Conservation (phyloP, 2,797 vertebrate genomes). For the Melanotaenia parkinsoni region DNA sequence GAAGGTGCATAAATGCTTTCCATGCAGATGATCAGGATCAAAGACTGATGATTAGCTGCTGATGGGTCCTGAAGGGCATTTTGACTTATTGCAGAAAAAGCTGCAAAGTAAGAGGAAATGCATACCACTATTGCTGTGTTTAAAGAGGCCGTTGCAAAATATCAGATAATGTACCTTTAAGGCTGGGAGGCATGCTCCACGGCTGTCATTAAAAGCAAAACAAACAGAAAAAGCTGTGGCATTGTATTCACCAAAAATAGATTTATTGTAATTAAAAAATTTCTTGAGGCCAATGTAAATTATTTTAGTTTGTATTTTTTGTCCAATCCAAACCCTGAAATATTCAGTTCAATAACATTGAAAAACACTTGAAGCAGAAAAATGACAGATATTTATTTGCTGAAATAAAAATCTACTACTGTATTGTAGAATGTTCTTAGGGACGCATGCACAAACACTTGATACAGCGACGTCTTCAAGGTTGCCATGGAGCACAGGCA, state of each 20-base stretch:
- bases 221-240: background rate
- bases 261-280: background rate
- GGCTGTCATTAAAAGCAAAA: background rate
- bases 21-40: constrained; percentile 49
- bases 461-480: constrained; percentile 13
- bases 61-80: constrained; percentile 39
- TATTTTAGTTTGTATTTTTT: background rate
- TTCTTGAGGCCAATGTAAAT: background rate
- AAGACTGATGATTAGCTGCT: constrained; percentile 49
- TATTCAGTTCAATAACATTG: background rate
- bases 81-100: constrained; percentile 26
- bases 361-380: background rate
- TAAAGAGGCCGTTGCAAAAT: constrained; percentile 20
- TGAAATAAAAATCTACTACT: background rate
- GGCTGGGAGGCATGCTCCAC: background rate
- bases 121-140: constrained; percentile 26
- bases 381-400: background rate
- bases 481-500: constrained; percentile 4
- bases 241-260: background rate
- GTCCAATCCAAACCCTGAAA: background rate
- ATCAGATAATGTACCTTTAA: background rate
- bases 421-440: constrained; percentile 7
- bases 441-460: constrained; percentile 8
- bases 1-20: constrained; percentile 60
- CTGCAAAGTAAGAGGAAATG: constrained; percentile 9